Base-by-base conservation (phyloP, 2,113 vertebrate species). In the Heterocephalus glaber region DNA sequence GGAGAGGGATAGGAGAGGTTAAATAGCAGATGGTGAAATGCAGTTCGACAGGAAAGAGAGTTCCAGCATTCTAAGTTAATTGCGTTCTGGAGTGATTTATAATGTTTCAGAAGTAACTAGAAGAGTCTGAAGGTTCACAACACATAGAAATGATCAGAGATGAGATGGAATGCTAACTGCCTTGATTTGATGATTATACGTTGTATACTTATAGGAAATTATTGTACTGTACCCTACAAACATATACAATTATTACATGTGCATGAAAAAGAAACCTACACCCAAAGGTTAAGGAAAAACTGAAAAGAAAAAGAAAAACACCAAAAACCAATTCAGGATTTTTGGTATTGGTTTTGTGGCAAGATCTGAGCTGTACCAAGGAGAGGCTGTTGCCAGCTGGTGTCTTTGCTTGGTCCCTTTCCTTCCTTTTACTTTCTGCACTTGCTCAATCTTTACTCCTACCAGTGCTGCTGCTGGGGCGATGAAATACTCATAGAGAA, bases 351-450 rank as follows among this genome's bases (percentile, higher is more conserved):
- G 0, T 47, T 88, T 49, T 3, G 0, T 33, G 38, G 38, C n/a
- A 58, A 38, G 56, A 22, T 28, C 89, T 56, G 10, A 13, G 61
- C 2, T 58, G 26, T 44, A 26, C 41, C 28, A 28, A 60, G 4
- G 3, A 58, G 66, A 58, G 47, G 14, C 19, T 44, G 0, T 17
- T 13, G 1, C n/a, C 30, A 19, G 72, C 22, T 0, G 7, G 14
- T 0, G 2, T 79, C 70, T 12, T 41, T 68, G 38, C 3, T 7
- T 7, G 12, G 44, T 82, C 7, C 12, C 66, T 35, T 86, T 70
- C 65, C 14, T 20, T 60, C 26, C 35, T 77, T 47, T 70, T 5
- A 24, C 66, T 47, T n/a, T 9, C 2, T n/a, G 44, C 26, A 0
- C 14, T 30, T 8, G 0, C 24, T 65, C 10, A 22, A 30, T 22